Evolutionary conservation across 2,797 vertebrate genomes (phyloP).

Genomic region (Antrozous pallidus): DNA sequence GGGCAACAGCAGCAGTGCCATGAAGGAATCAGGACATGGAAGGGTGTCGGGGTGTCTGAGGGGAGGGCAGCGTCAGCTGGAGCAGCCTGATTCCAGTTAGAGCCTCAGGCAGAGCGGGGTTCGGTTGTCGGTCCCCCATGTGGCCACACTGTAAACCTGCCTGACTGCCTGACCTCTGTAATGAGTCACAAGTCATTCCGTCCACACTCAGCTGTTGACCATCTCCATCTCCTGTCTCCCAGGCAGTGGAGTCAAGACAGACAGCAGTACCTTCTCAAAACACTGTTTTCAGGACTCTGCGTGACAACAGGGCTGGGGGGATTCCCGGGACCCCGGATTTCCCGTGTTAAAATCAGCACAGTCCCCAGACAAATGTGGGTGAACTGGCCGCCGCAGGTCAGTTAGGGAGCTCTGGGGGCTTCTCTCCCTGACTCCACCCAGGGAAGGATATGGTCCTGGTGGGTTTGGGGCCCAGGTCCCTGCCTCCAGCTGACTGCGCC

Average conservation of each 20-base stretch:
- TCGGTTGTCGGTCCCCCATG: not conserved
- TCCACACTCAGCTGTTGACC: not conserved
- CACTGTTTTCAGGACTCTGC: not conserved
- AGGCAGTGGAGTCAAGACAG: not conserved
- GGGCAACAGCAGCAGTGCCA: not conserved
- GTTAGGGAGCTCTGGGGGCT: not conserved
- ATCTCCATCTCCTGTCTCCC: fast-evolving
- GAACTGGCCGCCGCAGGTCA: not conserved
- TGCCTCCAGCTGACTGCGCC: not conserved
- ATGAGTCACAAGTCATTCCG: not conserved
- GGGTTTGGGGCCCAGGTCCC: not conserved
- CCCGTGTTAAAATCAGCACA: not conserved
- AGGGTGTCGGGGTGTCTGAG: not conserved
- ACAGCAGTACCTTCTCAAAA: not conserved
- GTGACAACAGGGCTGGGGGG: too few relatives aligned
- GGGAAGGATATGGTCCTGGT: not conserved
- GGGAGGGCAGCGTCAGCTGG: not conserved
- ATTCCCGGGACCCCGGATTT: not conserved
- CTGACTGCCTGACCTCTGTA: not conserved
- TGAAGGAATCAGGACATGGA: not conserved
- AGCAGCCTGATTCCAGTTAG: not conserved
- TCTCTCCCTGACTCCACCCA: too few relatives aligned
- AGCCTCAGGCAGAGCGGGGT: not conserved
- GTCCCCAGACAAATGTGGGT: not conserved
- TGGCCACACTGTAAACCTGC: not conserved